These are phyloP conservation scores for Ochropacha duplaris DNA, from an alignment of 2,888 invertebrate species.

Conservation along the genomic window DNA sequence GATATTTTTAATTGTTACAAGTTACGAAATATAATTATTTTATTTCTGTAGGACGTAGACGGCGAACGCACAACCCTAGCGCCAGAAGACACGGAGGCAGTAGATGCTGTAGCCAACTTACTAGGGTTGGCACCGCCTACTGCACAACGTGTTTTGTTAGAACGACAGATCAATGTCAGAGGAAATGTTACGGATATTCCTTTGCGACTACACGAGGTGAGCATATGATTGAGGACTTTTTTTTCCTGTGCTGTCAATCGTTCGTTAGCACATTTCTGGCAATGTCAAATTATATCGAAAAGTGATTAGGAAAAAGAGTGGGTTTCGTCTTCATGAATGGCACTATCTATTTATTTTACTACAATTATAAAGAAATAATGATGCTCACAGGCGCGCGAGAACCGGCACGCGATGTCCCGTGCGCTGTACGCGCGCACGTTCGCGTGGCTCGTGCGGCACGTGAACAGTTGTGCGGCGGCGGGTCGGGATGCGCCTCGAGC, in stretches of 20 bases:
- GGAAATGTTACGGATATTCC: slow-evolving; percentile 97
- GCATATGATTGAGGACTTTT: slow-evolving; percentile 6
- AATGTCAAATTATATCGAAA: no score
- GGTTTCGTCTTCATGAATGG: no score
- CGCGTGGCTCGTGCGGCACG: slow-evolving; percentile 96
- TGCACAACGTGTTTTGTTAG: slow-evolving; percentile 88
- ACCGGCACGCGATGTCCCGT: slow-evolving; percentile 96
- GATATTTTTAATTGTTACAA: no score
- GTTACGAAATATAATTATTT: neutral
- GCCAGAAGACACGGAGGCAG: slow-evolving; percentile 85
- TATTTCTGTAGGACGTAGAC: slow-evolving; percentile 87
- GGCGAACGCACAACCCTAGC: slow-evolving; percentile 92
- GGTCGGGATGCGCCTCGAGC: slow-evolving; percentile 90
- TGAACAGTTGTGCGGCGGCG: slow-evolving; percentile 95
- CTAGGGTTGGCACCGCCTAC: slow-evolving; percentile 89
- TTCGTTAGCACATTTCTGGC: no score
- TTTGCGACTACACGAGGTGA: slow-evolving; percentile 91
- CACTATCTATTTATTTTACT: no score
- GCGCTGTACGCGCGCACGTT: slow-evolving; percentile 95
- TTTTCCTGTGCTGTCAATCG: neutral
- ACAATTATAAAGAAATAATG: no score
- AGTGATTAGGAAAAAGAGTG: no score
- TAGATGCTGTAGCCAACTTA: slow-evolving; percentile 88
- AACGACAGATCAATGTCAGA: slow-evolving; percentile 94
- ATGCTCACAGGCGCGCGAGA: slow-evolving; percentile 92